Percentiles rank a stretch among this genome's conserved stretches.
phyloP scores from a whole-genome alignment of 1,140 invertebrate species.

The Drosophila albomicans region DNA sequence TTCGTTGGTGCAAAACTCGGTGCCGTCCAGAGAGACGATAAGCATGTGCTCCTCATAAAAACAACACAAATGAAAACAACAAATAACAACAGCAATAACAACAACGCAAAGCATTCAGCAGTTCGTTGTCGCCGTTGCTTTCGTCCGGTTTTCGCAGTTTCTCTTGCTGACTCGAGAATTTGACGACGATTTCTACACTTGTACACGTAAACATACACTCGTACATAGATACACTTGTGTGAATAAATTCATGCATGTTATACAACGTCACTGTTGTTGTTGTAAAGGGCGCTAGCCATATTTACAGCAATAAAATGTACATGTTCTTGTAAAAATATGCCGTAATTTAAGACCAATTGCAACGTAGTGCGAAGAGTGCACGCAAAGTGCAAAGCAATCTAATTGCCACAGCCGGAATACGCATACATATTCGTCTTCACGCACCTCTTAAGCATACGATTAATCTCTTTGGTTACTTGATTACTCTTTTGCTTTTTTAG shows the following conservation, averaged over 20 bases:
- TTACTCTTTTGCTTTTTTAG: slow-evolving; percentile 7
- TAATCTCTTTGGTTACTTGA: slow-evolving; percentile 19
- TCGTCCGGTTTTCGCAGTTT: slow-evolving; percentile 64
- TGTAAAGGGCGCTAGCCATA: slow-evolving; percentile 37
- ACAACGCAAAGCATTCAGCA: slow-evolving; percentile 44
- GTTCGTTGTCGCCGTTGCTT: slow-evolving; percentile 53
- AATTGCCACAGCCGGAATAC: slow-evolving; percentile 19
- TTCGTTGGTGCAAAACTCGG: slow-evolving; percentile 26
- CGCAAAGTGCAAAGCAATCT: slow-evolving; percentile 28
- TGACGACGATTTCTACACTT: slow-evolving; percentile 27
- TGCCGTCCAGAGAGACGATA: slow-evolving; percentile 34
- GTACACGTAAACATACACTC: background rate
- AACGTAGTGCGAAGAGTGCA: slow-evolving; percentile 35
- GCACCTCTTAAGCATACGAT: background rate
- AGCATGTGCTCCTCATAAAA: slow-evolving; percentile 57
- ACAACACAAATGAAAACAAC: slow-evolving; percentile 35
- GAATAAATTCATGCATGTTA: slow-evolving; percentile 10
- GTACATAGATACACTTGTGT: slow-evolving; percentile 3
- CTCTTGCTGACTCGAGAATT: slow-evolving; percentile 42
- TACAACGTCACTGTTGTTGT: slow-evolving; percentile 1
- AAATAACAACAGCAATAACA: slow-evolving; percentile 40
- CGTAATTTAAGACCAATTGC: slow-evolving; percentile 48
- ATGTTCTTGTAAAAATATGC: background rate
- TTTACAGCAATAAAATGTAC: background rate
- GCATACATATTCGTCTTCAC: slow-evolving; percentile 9